A percentile compares a stretch with the other conserved stretches of the same genome.
Evolutionary conservation across 2,113 vertebrate genomes (phyloP).

Genomic region (Tetraodon nigroviridis): DNA sequence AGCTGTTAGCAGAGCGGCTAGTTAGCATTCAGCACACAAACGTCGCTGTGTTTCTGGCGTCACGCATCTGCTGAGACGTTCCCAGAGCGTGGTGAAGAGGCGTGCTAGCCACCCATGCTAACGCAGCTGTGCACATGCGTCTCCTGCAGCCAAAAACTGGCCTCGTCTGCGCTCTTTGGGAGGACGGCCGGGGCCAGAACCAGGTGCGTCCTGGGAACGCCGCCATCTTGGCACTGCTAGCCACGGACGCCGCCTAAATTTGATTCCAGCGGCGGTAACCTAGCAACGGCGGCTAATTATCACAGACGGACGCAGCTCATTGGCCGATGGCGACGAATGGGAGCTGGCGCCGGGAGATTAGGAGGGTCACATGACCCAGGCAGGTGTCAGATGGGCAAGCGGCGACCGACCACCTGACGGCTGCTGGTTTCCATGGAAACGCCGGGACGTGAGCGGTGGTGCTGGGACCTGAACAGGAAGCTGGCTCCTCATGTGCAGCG

Average conservation of each 20-base stretch:
- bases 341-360: conserved; percentile 71
- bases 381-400: neutral
- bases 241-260: conserved; percentile 70
- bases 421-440: neutral
- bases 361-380: conserved; percentile 68
- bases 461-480: no score
- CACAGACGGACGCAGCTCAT: conserved; percentile 70
- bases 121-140: no score
- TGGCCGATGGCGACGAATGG: conserved; percentile 74
- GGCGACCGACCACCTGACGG: conserved; percentile 15
- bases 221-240: conserved; percentile 69
- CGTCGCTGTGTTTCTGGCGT: no score
- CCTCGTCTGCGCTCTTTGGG: no score
- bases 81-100: no score
- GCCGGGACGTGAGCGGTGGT: neutral
- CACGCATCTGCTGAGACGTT: no score
- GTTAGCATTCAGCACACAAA: no score
- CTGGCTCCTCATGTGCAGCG: no score
- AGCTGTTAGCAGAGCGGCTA: no score
- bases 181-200: conserved; percentile 6
- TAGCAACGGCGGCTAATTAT: conserved; percentile 71
- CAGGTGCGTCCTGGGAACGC: conserved; percentile 69
- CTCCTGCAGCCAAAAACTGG: no score
- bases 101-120: no score
- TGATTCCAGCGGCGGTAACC: conserved; percentile 66